Base-by-base conservation (phyloP, 2,797 vertebrate genomes). In the Cossypha niveicapilla region DNA sequence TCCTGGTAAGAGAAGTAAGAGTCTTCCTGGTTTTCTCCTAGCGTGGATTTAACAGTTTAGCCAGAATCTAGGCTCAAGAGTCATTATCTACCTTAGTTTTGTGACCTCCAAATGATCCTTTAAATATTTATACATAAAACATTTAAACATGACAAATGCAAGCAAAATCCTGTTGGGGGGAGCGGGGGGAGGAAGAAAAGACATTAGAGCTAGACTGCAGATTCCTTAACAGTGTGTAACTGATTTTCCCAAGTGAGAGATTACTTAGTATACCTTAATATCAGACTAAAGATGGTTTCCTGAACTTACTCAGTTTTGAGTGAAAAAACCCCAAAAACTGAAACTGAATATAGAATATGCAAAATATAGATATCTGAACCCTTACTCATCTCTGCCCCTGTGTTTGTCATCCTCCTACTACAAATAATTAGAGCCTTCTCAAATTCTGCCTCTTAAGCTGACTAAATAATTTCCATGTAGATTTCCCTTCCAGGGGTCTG, bases 371-470 rank as follows among this genome's bases (percentile, higher is more conserved):
- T 80, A 21, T 25, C 57, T 61, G 65, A 94, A 80, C 39, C 56
- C 42, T 60, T 71, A 72, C 50, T 74, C 68, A 65, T 87, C 24
- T 78, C 51, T 90, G 54, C 30, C 53, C 48, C 78, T 92, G 19
- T 42, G 51, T 86, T 84, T 92, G 57, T 90, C 63, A 88, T 63
- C 74, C 24, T 92, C 30, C 80, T 73, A 88, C 56, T 34, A 87
- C 80, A 84, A 94, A 85, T 78, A 88, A 92, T 81, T 45, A 76
- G 1, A 90, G 21, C 27, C 27, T 61, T 47, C 77, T 94, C 50
- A 92, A 65, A 76, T 87, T 76, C 63, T 79, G 58, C 48, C 72
- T 90, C 67, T 87, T 88, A 90, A 85, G 93, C 60, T 83, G 79
- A 88, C 45, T 75, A 68, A 88, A 10, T 86, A 90, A 96, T 86